Evolutionary conservation across 2,113 vertebrate genomes (phyloP), one percentile per base, ranked within the genome.

Genomic region (Muntiacus reevesi): DNA sequence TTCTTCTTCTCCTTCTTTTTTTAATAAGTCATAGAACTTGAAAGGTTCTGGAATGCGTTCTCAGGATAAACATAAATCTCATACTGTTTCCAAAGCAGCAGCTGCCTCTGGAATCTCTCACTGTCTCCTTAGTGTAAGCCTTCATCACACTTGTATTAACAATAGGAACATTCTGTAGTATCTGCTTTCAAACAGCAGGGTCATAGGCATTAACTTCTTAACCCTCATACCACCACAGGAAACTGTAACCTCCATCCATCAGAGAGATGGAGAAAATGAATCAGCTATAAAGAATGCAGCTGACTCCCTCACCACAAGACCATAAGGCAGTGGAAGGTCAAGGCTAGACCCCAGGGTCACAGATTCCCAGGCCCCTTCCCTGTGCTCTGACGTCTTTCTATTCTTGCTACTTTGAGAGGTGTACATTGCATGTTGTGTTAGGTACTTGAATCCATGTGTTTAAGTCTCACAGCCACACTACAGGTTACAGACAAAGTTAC

Each of bases 41-140:
- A 23, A 81, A 89, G 40, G 33, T 59, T 94, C 87, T 90, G 85
- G 52, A 62, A 47, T 79, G 28, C 81, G 30, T 91, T 62, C 81
- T 95, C 36, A 89, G 27, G 76, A 86, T 50, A 91, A 87, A 90
- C 52, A 89, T 91, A 87, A 84, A 81, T 71, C 25, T 27, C 57
- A 62, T 13, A 12, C 79, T 67, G 71, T 74, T 96, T 95, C 86
- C n/a, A 96, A 0, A 59, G 45, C 43, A 59, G 6, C 82, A 76
- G 6, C 87, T 82, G 78, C 47, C 89, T 88, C 89, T 93, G 87
- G 54, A 87, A 55, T 94, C 89, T 95, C 78, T 92, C 59, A 64
- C 55, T 76, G 59, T 90, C 81, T 95, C 45, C 47, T 6, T 76
- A 92, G 33, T n/a, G 6, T 84, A 79, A 55, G 87, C 87, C 36